Percentiles rank a stretch among this genome's conserved stretches.
Evolutionary conservation across 2,797 vertebrate genomes (phyloP).

Genomic region (Dendrocincla tyrannina): DNA sequence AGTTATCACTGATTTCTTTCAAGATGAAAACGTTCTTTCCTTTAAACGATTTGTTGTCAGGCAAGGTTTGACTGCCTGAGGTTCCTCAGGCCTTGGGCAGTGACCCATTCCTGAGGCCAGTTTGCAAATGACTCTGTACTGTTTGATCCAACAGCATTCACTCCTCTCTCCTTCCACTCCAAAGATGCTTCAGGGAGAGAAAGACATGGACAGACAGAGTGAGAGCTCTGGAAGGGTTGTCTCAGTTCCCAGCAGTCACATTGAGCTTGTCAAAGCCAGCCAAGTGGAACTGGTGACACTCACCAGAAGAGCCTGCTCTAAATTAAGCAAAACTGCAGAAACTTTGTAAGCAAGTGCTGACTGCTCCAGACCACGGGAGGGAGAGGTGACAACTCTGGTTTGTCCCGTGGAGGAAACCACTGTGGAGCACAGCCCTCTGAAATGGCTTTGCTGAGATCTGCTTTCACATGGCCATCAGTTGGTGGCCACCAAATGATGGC

Average conservation of each 20-base stretch:
- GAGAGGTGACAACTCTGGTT: background rate
- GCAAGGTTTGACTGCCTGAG: background rate
- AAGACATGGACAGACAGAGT: background rate
- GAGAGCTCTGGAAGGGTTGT: background rate
- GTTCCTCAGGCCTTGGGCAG: background rate
- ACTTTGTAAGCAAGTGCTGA: background rate
- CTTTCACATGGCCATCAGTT: fast-evolving
- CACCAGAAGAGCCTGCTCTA: slow-evolving; percentile 18
- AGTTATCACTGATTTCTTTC: background rate
- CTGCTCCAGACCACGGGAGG: background rate
- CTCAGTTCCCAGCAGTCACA: slow-evolving; percentile 33
- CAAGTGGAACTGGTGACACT: slow-evolving; percentile 46
- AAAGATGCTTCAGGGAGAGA: background rate
- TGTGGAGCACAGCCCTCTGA: background rate
- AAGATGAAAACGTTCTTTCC: slow-evolving; percentile 18
- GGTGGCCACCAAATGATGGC: background rate
- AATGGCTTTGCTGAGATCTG: background rate
- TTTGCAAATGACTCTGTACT: background rate
- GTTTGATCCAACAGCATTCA: background rate
- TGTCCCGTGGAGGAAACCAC: background rate
- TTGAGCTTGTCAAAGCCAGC: slow-evolving; percentile 13
- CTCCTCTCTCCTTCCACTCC: background rate
- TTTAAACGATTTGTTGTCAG: slow-evolving; percentile 22
- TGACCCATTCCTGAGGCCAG: background rate
- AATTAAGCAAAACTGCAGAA: slow-evolving; percentile 14